These are phyloP conservation scores for Corythornis leucogaster DNA, from an alignment of 2,797 vertebrate genomes.

Conservation along the genomic window DNA sequence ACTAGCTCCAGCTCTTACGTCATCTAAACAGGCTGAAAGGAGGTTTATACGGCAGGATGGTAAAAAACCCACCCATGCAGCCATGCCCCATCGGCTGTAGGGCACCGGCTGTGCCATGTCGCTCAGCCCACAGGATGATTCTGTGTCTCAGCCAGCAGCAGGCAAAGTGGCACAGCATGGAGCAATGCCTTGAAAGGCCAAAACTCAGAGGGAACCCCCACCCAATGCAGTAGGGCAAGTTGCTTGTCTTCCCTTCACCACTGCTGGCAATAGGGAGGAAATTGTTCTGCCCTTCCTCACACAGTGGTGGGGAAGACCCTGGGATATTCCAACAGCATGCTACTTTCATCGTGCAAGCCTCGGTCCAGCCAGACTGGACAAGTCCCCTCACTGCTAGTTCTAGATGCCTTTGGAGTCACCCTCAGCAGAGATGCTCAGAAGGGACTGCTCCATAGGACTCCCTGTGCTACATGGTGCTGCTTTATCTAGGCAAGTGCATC, in stretches of 20 bases:
- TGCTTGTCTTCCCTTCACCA: background rate
- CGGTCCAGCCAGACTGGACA: background rate
- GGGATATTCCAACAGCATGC: background rate
- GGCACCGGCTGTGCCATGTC: background rate
- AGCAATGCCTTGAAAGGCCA: background rate
- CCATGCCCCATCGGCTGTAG: background rate
- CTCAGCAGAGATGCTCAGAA: background rate
- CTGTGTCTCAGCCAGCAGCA: accelerated
- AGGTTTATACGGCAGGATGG: background rate
- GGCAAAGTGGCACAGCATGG: accelerated
- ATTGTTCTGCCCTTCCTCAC: background rate
- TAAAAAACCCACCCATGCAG: background rate
- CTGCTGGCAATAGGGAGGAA: background rate
- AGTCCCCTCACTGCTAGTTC: background rate
- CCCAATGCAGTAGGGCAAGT: background rate
- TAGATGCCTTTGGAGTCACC: background rate
- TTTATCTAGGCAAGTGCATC: background rate
- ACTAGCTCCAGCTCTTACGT: background rate
- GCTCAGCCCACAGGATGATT: background rate
- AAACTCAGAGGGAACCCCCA: background rate
- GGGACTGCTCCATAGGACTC: background rate
- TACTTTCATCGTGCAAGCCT: background rate
- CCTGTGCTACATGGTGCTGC: background rate
- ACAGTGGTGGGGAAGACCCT: background rate
- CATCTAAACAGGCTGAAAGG: background rate